Evolutionary conservation across 2,888 invertebrate species (phyloP), one percentile per base, ranked within the genome.

Genomic region (Linnaemya tessellans): DNA sequence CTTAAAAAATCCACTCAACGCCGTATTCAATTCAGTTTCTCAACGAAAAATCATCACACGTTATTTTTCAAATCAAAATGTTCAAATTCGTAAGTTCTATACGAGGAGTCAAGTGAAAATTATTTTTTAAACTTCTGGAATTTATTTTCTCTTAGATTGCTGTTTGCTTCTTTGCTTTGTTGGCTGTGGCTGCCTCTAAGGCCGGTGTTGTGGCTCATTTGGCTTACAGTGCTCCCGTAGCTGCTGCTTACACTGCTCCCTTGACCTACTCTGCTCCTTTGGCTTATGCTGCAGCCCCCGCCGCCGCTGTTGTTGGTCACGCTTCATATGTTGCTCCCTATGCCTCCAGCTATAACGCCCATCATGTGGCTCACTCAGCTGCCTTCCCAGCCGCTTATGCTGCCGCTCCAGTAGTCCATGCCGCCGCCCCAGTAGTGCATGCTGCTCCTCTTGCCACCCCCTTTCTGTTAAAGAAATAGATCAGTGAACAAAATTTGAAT

Each of bases 321-420:
- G 90, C 91, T 11, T 88, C 90, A 38, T 90, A 91, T 62, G 89
- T 90, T 38, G 90, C 90, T 18, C 91, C 90, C 13, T 90, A 90
- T 80, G 90, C 90, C 82, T 89, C 89, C 87, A 90, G 89, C 87
- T 90, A 90, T 74, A 88, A 87, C 41, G 89, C 91, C 13, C 89
- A 90, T 70, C 88, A 86, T 11, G 77, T 91, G 11, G 91, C 91
- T 7, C 90, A 90, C 56, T 91, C 91, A 49, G 91, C 91, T 30
- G 90, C 91, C 80, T 90, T 89, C 87, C 90, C 90, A 1, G 90
- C 90, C 30, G 89, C 90, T 73, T 89, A 88, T 81, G 85, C 88
- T 30, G 87, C 87, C 51, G 86, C 88, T 25, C 35, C 87, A 10
- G 22, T 80, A 22, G 51, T 67, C 10, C 65, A 70, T 51, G 70